phyloP scores from a whole-genome alignment of 2,113 vertebrate genomes.

The Lampris megalopsis region DNA sequence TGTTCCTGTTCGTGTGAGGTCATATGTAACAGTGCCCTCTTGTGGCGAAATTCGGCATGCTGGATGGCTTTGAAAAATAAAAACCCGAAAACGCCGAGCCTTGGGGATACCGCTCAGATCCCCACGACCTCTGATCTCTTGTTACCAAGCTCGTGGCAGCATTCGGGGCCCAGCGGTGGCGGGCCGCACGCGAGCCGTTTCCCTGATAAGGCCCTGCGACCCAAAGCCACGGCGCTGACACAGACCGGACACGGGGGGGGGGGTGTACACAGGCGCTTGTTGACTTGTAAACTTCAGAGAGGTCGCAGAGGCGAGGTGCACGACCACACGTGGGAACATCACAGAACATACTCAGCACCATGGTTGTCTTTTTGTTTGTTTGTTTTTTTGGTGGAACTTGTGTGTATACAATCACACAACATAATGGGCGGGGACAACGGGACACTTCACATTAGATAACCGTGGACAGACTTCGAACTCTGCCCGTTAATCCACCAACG shows the following conservation, averaged over 20 bases:
- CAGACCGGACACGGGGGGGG: conserved; percentile 10
- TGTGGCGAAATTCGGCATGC: too few relatives aligned
- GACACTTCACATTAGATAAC: conserved; percentile 17
- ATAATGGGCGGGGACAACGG: conserved; percentile 13
- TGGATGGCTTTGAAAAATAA: too few relatives aligned
- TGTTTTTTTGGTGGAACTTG: conserved; percentile 38
- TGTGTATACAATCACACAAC: conserved; percentile 33
- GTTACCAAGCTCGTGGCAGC: conserved; percentile 55
- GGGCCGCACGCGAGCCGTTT: conserved; percentile 27
- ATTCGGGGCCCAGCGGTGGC: conserved; percentile 43
- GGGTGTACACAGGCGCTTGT: conserved; percentile 33
- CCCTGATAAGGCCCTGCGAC: conserved; percentile 50
- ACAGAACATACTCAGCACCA: conserved; percentile 71
- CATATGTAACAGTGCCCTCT: too few relatives aligned
- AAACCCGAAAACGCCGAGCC: too few relatives aligned
- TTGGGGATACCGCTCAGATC: conserved; percentile 62
- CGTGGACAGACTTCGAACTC: conserved; percentile 7
- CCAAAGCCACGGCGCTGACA: conserved; percentile 15
- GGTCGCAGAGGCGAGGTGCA: conserved; percentile 35
- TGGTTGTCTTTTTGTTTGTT: not conserved
- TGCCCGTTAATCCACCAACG: conserved; percentile 23
- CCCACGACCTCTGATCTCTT: conserved; percentile 51
- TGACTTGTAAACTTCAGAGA: conserved; percentile 67
- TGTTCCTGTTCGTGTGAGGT: too few relatives aligned
- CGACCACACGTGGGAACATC: conserved; percentile 37